Evolutionary conservation across 2,888 invertebrate species (phyloP).

Genomic region (Pharmacophagus antenor): DNA sequence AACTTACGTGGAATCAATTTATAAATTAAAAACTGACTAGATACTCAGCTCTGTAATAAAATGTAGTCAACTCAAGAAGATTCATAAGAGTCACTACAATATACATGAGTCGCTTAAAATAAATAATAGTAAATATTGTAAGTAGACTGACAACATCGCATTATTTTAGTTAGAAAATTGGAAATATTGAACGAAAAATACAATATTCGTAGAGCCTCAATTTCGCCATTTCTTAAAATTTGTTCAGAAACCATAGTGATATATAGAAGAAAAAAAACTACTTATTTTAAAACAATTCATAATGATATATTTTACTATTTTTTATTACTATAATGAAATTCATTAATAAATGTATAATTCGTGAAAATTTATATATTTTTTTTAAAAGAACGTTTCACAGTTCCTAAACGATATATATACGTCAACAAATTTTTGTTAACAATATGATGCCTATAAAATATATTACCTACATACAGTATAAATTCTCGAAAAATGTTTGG

Average conservation of each 20-base stretch:
- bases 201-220: constrained; percentile 62
- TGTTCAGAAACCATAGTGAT: constrained; percentile 40
- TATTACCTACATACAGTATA: too few relatives aligned
- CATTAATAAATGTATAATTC: neutral
- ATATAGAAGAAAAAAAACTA: neutral
- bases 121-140: constrained; percentile 43
- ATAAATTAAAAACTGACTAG: constrained; percentile 46
- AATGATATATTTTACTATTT: neutral
- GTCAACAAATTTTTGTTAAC: neutral
- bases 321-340: neutral
- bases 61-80: constrained; percentile 53
- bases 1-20: constrained; percentile 49
- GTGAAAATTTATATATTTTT: neutral
- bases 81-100: constrained; percentile 46
- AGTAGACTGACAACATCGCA: constrained; percentile 46
- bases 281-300: neutral
- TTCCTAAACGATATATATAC: neutral
- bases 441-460: too few relatives aligned
- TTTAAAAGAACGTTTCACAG: neutral
- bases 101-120: constrained; percentile 42
- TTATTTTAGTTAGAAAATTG: constrained; percentile 53
- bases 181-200: constrained; percentile 53
- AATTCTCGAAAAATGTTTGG: too few relatives aligned
- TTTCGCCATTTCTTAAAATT: constrained; percentile 74
- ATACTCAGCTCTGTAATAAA: constrained; percentile 52